These are phyloP conservation scores for Centropyge bicolor DNA, from an alignment of 2,797 vertebrate genomes.

Conservation along the genomic window DNA sequence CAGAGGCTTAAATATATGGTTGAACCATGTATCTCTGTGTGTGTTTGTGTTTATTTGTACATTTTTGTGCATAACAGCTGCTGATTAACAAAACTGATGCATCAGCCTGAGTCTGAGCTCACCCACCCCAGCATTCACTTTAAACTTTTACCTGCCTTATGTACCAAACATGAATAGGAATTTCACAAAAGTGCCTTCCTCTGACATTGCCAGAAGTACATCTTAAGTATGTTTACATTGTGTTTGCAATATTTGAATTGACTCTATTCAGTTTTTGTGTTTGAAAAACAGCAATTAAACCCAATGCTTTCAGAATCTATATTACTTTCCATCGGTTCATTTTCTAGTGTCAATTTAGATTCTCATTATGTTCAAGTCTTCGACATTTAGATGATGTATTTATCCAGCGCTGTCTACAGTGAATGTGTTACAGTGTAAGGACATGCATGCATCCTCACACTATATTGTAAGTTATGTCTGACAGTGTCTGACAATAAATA, in stretches of 20 bases:
- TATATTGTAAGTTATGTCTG: background rate
- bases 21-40: slow-evolving; percentile 39
- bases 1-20: slow-evolving; percentile 57
- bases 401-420: slow-evolving; percentile 5
- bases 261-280: slow-evolving; percentile 10
- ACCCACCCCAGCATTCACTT: background rate
- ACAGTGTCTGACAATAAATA: slow-evolving; percentile 12
- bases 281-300: slow-evolving; percentile 38
- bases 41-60: background rate
- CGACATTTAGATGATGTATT: slow-evolving; percentile 32
- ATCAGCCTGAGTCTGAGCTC: background rate
- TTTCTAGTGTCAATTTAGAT: slow-evolving; percentile 23
- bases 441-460: slow-evolving; percentile 9
- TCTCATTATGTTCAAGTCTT: slow-evolving; percentile 23
- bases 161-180: background rate
- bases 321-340: slow-evolving; percentile 27
- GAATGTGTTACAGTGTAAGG: slow-evolving; percentile 21
- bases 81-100: background rate
- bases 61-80: no score
- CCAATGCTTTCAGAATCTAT: slow-evolving; percentile 19
- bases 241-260: slow-evolving; percentile 16
- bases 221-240: slow-evolving; percentile 14
- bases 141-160: background rate
- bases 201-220: background rate
- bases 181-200: background rate